Evolutionary conservation across 2,113 vertebrate species (phyloP).

Genomic region (Limnothrissa miodon): DNA sequence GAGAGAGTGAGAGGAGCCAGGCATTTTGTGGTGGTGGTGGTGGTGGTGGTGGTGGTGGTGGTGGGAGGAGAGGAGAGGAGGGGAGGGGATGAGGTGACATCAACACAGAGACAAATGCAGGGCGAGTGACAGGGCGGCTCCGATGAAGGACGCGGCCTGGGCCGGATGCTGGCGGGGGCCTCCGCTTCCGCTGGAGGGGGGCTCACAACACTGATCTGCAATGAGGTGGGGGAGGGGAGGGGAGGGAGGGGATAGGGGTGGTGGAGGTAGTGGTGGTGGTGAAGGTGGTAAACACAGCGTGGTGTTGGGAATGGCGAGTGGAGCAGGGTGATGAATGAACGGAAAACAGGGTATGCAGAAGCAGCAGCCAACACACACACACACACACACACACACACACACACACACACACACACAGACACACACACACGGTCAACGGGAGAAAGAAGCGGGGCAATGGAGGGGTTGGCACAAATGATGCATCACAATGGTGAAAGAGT

Average conservation of each 20-base stretch:
- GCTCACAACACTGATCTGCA: constrained; percentile 49
- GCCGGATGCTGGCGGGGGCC: constrained; percentile 23
- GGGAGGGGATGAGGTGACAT: constrained; percentile 29
- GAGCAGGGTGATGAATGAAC: constrained; percentile 7
- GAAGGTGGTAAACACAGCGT: background rate
- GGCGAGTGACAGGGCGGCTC: constrained; percentile 37
- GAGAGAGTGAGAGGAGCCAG: background rate
- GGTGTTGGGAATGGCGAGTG: background rate
- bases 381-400: background rate
- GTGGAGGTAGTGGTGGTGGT: background rate
- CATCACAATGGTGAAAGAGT: background rate
- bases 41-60: too few relatives aligned
- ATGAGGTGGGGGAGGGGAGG: constrained; percentile 33
- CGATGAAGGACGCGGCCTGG: constrained; percentile 33
- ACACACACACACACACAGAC: background rate
- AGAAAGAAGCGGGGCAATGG: background rate
- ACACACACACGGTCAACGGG: background rate
- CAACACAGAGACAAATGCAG: constrained; percentile 43
- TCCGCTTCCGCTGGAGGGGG: constrained; percentile 38
- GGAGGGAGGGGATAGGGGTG: background rate
- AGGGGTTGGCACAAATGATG: background rate
- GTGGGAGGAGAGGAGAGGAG: background rate
- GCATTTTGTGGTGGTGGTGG: too few relatives aligned
- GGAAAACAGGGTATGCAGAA: background rate
- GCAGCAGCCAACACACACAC: background rate